Percentiles rank a stretch among this genome's conserved stretches.
phyloP scores from a whole-genome alignment of 92 coral and sea anemone genomes.

The Zoanthus sansibaricus region DNA sequence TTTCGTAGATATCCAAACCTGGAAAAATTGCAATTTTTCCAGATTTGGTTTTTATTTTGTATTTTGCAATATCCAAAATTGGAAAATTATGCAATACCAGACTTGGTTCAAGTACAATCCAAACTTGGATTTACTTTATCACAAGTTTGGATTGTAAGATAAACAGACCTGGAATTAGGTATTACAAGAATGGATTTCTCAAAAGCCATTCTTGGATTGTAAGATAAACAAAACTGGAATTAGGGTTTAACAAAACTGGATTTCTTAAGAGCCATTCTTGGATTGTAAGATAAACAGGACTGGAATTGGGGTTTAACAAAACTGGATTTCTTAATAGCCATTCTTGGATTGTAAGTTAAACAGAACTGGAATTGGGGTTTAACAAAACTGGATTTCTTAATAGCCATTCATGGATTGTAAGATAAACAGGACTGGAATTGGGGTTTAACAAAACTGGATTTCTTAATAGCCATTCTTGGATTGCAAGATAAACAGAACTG shows the following conservation, averaged over 20 bases:
- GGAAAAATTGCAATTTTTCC: slow-evolving; percentile 65
- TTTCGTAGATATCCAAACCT: slow-evolving; percentile 54
- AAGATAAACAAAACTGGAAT: background rate
- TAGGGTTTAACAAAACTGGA: slow-evolving; percentile 1
- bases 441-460: slow-evolving; percentile 7
- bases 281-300: slow-evolving; percentile 21
- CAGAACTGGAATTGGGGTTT: background rate
- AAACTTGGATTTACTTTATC: slow-evolving; percentile 31
- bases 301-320: slow-evolving; percentile 9
- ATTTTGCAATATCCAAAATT: slow-evolving; percentile 43
- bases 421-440: slow-evolving; percentile 9
- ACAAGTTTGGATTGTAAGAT: slow-evolving; percentile 33
- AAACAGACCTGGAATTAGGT: slow-evolving; percentile 32
- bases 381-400: slow-evolving; percentile 12
- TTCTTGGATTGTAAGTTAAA: slow-evolving; percentile 1
- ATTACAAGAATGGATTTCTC: background rate
- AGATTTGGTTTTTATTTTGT: slow-evolving; percentile 35
- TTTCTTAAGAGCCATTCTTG: background rate
- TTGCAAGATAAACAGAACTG: slow-evolving; percentile 26
- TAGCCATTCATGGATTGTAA: slow-evolving; percentile 7
- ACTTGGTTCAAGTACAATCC: slow-evolving; percentile 36
- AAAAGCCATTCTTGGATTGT: background rate
- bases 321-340: background rate
- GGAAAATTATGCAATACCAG: slow-evolving; percentile 36
- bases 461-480: slow-evolving; percentile 7